Conservation (phyloP, 2,888 invertebrate species). For the Sinopyrophorus schimmeli region DNA sequence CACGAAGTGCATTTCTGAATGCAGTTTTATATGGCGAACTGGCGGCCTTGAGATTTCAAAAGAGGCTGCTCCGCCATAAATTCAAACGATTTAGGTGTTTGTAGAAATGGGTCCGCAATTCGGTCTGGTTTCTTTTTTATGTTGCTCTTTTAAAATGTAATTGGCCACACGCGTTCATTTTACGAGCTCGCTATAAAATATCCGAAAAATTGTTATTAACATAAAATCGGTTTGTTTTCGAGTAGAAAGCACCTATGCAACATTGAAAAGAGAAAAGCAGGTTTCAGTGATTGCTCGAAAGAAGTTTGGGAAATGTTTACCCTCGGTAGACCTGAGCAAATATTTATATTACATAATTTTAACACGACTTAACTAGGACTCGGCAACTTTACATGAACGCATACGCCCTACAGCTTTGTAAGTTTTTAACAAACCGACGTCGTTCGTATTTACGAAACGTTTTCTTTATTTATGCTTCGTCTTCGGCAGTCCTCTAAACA, state of each 20-base stretch:
- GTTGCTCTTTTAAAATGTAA: conserved; percentile 2
- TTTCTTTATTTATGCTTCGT: conserved; percentile 7
- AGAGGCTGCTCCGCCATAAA: too few species aligned
- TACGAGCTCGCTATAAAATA: conserved; percentile 3
- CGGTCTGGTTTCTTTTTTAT: conserved; percentile 1
- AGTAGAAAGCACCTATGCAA: too few species aligned
- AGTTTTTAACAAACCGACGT: conserved; percentile 1
- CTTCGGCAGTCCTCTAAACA: conserved; percentile 10
- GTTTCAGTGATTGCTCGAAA: conserved; percentile 32
- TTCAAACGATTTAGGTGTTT: too few species aligned
- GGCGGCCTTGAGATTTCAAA: too few species aligned
- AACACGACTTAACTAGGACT: conserved; percentile 17
- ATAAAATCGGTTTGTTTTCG: conserved; percentile 1
- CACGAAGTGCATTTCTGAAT: too few species aligned
- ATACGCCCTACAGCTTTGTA: conserved; percentile 8
- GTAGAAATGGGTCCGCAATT: not conserved
- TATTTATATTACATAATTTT: conserved; percentile 36
- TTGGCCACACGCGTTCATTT: conserved; percentile 6
- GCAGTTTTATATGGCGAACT: too few species aligned
- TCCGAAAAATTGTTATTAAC: not conserved
- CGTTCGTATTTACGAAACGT: conserved; percentile 7
- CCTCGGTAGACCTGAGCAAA: conserved; percentile 35
- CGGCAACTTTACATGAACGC: conserved; percentile 13
- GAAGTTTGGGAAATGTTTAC: conserved; percentile 35
- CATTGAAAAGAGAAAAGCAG: conserved; percentile 7